A percentile compares a stretch with the other conserved stretches of the same genome.
phyloP scores from a whole-genome alignment of 2,797 vertebrate genomes.

The Amblyraja radiata region DNA sequence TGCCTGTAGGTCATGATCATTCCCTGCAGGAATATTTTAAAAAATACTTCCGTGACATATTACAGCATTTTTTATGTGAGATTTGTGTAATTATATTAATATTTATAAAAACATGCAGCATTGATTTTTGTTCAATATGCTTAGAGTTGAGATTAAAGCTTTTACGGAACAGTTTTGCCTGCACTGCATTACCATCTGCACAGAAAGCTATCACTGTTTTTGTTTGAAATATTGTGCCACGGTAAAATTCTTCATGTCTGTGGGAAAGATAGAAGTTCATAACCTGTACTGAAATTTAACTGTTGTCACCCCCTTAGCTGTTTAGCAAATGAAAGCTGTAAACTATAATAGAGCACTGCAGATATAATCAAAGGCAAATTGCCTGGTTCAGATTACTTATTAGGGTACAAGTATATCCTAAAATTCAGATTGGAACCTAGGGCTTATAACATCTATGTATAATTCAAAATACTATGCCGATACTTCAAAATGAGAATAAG shows the following conservation, averaged over 20 bases:
- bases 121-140: not conserved
- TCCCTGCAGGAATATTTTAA: not conserved
- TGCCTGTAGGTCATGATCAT: not conserved
- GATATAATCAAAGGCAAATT: not conserved
- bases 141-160: not conserved
- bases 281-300: not conserved
- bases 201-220: not conserved
- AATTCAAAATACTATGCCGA: not conserved
- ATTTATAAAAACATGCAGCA: not conserved
- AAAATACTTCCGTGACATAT: not conserved
- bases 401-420: not conserved
- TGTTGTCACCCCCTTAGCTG: not conserved
- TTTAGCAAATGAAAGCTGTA: not conserved
- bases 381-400: not conserved
- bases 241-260: not conserved
- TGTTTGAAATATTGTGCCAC: constrained; percentile 3
- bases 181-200: not conserved
- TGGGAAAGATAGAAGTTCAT: not conserved
- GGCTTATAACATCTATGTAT: not conserved
- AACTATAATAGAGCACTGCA: not conserved
- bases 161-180: not conserved
- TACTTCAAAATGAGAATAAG: not conserved
- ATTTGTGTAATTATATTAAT: not conserved
- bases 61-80: not conserved
- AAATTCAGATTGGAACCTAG: not conserved